Percentiles rank a stretch among this genome's conserved stretches.
Evolutionary conservation across 2,797 vertebrate genomes (phyloP).

Genomic region (Sebastes baramenuke): DNA sequence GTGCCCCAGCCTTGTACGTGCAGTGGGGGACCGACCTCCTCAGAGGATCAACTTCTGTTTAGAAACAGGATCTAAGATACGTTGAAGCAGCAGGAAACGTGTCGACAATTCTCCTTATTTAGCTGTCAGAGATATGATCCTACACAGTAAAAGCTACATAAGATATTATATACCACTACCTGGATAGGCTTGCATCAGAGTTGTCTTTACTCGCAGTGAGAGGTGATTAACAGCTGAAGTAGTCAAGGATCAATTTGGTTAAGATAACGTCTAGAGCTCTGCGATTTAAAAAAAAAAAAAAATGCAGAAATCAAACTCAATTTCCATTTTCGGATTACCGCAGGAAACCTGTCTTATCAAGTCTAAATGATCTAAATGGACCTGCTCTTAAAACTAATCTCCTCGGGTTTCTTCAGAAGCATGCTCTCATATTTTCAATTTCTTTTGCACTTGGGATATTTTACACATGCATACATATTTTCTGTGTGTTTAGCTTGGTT

Average conservation of each 20-base stretch:
- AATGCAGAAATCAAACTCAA: background rate
- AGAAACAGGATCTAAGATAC: constrained; percentile 4
- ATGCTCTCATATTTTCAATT: background rate
- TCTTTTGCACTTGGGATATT: background rate
- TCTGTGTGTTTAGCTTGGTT: background rate
- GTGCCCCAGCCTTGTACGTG: constrained; percentile 8
- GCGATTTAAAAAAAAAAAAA: background rate
- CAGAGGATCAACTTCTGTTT: constrained; percentile 26
- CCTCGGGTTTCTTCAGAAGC: background rate
- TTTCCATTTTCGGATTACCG: constrained; percentile 5
- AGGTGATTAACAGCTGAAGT: background rate
- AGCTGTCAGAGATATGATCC: background rate
- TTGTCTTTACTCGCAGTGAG: background rate
- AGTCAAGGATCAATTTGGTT: background rate
- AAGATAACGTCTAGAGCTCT: background rate
- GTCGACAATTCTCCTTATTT: constrained; percentile 2
- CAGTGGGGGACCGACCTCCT: constrained; percentile 24
- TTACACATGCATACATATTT: background rate
- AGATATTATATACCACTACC: background rate
- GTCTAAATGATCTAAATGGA: constrained; percentile 1
- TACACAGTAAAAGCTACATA: background rate
- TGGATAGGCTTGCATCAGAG: background rate
- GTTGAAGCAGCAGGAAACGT: constrained; percentile 12
- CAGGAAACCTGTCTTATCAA: background rate
- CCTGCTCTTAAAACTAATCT: background rate